These are phyloP conservation scores for Periplaneta americana DNA, from an alignment of 1,140 invertebrate species.

Conservation along the genomic window DNA sequence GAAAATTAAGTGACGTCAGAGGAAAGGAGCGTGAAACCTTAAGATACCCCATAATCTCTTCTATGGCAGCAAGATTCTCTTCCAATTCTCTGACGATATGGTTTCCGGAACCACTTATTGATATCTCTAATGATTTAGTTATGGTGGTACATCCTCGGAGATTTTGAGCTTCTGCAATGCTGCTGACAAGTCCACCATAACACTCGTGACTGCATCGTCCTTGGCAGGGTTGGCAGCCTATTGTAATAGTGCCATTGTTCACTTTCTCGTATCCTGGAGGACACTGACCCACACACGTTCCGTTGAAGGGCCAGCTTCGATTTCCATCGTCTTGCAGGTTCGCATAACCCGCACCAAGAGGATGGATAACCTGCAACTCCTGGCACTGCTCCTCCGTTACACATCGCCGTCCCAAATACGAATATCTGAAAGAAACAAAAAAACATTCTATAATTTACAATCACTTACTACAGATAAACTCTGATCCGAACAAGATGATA, in stretches of 20 bases:
- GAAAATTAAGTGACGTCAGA: conserved; percentile 52
- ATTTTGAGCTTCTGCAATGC: conserved; percentile 32
- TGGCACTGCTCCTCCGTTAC: conserved; percentile 47
- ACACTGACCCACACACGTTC: conserved; percentile 47
- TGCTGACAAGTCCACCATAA: conserved; percentile 30
- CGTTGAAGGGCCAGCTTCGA: conserved; percentile 35
- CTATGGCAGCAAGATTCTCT: conserved; percentile 48
- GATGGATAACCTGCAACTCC: conserved; percentile 26
- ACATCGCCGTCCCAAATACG: conserved; percentile 47
- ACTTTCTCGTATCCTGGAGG: conserved; percentile 43
- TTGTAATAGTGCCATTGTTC: conserved; percentile 17
- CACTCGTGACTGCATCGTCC: conserved; percentile 34
- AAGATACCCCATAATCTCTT: conserved; percentile 52
- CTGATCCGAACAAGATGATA: too few species aligned
- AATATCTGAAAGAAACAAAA: neutral
- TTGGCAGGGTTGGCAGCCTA: conserved; percentile 26
- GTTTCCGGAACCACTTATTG: conserved; percentile 45
- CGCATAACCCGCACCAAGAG: conserved; percentile 8
- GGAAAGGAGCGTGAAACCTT: conserved; percentile 53
- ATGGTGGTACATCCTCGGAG: conserved; percentile 52
- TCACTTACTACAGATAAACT: neutral
- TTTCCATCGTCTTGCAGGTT: neutral
- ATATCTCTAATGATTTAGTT: conserved; percentile 51
- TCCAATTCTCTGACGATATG: conserved; percentile 50
- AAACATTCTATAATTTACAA: neutral